Percentiles rank a stretch among this genome's conserved stretches.
These are phyloP conservation scores for Lasioglossum marginatum DNA, from an alignment of 2,888 invertebrate genomes.

Conservation along the genomic window DNA sequence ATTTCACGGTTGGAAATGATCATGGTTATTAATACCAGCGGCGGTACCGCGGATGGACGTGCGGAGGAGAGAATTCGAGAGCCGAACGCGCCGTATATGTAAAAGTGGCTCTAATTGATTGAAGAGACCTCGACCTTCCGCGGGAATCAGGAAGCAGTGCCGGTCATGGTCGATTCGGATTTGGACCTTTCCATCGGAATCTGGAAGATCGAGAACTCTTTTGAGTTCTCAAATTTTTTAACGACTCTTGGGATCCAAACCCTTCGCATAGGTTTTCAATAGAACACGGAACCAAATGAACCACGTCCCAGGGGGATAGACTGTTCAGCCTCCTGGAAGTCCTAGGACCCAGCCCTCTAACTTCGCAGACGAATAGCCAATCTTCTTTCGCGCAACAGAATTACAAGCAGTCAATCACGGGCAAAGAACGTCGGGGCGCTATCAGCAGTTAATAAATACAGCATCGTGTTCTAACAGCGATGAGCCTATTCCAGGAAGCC, in stretches of 20 bases:
- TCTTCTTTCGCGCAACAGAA: neutral
- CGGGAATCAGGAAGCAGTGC: neutral
- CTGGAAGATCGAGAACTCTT: neutral
- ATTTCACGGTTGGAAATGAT: neutral
- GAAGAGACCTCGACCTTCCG: neutral
- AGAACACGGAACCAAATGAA: neutral
- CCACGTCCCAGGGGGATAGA: too few relatives aligned
- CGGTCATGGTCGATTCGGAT: neutral
- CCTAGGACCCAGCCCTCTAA: neutral
- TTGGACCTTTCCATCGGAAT: neutral
- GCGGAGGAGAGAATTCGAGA: slow-evolving; percentile 1
- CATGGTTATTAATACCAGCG: slow-evolving; percentile 7
- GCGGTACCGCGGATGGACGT: neutral
- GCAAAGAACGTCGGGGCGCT: neutral
- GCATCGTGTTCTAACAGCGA: slow-evolving; percentile 3
- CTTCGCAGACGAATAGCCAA: neutral
- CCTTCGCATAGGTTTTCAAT: too few relatives aligned
- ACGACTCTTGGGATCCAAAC: neutral
- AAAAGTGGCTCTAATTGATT: slow-evolving; percentile 15
- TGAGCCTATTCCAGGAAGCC: slow-evolving; percentile 2
- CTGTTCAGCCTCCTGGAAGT: neutral
- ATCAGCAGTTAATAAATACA: neutral
- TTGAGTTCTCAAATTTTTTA: too few relatives aligned
- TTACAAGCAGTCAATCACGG: neutral
- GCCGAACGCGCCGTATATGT: neutral